Percentiles rank a stretch among this genome's conserved stretches.
These are phyloP conservation scores for Scaptomyza polygonia DNA, from an alignment of 2,888 invertebrate genomes.

Conservation along the genomic window DNA sequence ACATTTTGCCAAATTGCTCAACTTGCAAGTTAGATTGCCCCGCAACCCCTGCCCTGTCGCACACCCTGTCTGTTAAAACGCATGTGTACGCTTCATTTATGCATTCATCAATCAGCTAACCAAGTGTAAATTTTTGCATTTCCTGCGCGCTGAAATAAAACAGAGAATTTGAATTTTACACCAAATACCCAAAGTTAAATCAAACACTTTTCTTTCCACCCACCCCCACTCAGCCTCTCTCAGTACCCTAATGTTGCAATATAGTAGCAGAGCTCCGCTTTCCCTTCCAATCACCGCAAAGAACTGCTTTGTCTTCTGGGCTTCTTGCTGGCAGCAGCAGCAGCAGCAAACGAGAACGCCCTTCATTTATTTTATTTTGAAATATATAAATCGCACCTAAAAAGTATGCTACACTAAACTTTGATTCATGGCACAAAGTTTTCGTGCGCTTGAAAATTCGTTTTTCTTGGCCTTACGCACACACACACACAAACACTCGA, in stretches of 20 bases:
- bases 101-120: constrained; percentile 83
- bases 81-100: constrained; percentile 81
- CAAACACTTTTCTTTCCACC: constrained; percentile 30
- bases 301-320: constrained; percentile 71
- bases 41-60: too few relatives aligned
- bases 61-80: constrained; percentile 50
- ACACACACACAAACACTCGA: constrained; percentile 26
- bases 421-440: constrained; percentile 79
- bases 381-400: constrained; percentile 82
- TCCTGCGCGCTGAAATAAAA: constrained; percentile 76
- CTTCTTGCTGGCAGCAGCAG: constrained; percentile 39
- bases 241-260: constrained; percentile 12
- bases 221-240: background rate
- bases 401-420: constrained; percentile 79
- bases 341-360: constrained; percentile 59
- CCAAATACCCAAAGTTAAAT: constrained; percentile 60
- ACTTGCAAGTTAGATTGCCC: constrained; percentile 68
- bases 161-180: constrained; percentile 77
- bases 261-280: background rate
- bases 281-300: constrained; percentile 37
- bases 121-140: constrained; percentile 82
- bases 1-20: constrained; percentile 64
- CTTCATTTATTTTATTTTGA: constrained; percentile 82
- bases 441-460: constrained; percentile 77
- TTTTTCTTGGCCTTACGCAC: constrained; percentile 70